Evolutionary conservation across 1,140 invertebrate genomes (phyloP), one percentile per base, ranked within the genome.

Genomic region (Drosophila pachea): DNA sequence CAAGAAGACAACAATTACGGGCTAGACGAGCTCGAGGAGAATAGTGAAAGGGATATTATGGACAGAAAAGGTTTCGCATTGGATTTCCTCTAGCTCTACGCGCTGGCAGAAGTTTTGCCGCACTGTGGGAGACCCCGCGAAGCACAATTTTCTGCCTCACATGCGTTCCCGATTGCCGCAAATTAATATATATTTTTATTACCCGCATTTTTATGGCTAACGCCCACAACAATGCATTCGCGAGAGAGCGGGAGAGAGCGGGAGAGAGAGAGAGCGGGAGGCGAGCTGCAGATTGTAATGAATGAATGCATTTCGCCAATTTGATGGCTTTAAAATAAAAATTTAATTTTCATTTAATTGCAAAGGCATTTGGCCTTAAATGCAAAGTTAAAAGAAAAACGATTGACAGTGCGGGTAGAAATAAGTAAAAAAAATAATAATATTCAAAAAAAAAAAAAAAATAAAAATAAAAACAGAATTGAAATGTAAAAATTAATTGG

Each of bases 401-500:
- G 22, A 1, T 22, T 22, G 22, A 22, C 22, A 73, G 66, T 73
- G 59, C 61, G 62, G 29, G 42, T 22, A 22, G 22, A 22, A 47
- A 31, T 11, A 47, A 54, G 16, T 8, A 5, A 40, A 22, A 22
- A 55, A 50, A 55, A 63, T 14, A 56, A 68, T 47, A 76, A 70
- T 43, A 56, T 61, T 62, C 38, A 72, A 68, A 59, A 82, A 60
- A 68, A 66, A 74, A 72, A 78, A 47, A 29, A 47, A 47, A 53
- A 9, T 7, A 4, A 40, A 22, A 29, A 55, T 49, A 55, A 63
- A 33, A 56, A 68, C 52, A 76, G 66, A 48, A 56, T 61, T 62
- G 47, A 72, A 68, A 59, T 81, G 63, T 72, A 66, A 74, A 72
- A 78, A 65, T 72, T 71, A 78, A 78, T 77, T 63, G 66, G 71